Evolutionary conservation across 2,888 invertebrate genomes (phyloP).

Genomic region (Eremobia ochroleuca): DNA sequence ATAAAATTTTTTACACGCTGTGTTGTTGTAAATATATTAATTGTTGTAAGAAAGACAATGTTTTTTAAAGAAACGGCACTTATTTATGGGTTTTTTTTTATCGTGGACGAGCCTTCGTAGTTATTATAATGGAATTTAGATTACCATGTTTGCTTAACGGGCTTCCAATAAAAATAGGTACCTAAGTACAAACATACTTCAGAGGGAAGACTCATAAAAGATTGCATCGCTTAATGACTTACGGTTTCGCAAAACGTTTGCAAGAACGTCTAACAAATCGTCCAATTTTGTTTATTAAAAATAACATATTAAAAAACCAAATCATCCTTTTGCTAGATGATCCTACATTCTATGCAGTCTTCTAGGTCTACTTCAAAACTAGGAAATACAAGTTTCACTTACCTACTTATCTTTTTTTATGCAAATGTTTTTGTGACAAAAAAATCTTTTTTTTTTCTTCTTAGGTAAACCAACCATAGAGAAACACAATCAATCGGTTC

Average conservation of each 20-base stretch:
- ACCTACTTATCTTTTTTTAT: background rate
- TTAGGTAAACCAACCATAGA: background rate
- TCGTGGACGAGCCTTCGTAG: background rate
- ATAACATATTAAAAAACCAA: background rate
- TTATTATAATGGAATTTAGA: background rate
- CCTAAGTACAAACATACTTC: background rate
- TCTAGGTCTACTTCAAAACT: background rate
- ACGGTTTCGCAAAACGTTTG: background rate
- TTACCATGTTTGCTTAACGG: background rate
- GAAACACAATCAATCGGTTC: background rate
- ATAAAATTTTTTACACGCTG: constrained; percentile 23
- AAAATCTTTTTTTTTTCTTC: background rate
- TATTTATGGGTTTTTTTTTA: constrained; percentile 17
- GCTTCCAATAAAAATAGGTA: background rate
- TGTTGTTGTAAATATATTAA: constrained; percentile 45
- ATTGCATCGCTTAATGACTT: no score
- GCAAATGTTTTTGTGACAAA: background rate
- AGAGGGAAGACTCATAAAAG: background rate
- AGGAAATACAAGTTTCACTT: background rate
- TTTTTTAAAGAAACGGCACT: background rate
- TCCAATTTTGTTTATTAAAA: background rate
- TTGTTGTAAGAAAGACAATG: constrained; percentile 38
- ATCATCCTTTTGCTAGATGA: background rate
- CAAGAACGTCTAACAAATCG: no score
- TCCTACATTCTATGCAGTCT: background rate